phyloP scores from a whole-genome alignment of 1,140 invertebrate species.

The Temnothorax nylanderi region DNA sequence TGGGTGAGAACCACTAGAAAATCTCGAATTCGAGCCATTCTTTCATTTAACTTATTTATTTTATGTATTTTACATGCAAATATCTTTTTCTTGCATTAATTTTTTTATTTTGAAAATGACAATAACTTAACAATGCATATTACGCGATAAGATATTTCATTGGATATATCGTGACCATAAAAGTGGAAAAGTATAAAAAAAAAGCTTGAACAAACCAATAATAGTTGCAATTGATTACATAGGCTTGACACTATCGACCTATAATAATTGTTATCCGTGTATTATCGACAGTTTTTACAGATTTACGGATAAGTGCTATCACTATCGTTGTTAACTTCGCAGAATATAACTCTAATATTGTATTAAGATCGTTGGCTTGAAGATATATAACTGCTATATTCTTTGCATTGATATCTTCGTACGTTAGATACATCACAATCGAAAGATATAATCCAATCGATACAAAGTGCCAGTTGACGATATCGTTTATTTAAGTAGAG shows the following conservation, averaged over 20 bases:
- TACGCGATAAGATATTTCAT: background rate
- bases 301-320: background rate
- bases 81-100: conserved; percentile 1
- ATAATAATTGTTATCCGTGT: background rate
- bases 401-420: background rate
- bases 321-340: background rate
- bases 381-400: conserved; percentile 14
- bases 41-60: background rate
- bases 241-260: background rate
- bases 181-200: background rate
- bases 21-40: background rate
- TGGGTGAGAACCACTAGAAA: background rate
- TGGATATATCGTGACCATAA: background rate
- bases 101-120: conserved; percentile 5
- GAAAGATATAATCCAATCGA: background rate
- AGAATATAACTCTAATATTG: background rate
- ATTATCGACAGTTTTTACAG: background rate
- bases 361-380: background rate
- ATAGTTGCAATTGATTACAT: background rate
- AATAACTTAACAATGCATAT: background rate
- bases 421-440: background rate
- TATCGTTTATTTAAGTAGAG: background rate
- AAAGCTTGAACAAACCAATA: background rate
- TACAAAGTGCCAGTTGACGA: background rate
- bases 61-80: conserved; percentile 5